Evolutionary conservation across 2,113 vertebrate genomes (phyloP).

Genomic region (Australoheros scitulus): DNA sequence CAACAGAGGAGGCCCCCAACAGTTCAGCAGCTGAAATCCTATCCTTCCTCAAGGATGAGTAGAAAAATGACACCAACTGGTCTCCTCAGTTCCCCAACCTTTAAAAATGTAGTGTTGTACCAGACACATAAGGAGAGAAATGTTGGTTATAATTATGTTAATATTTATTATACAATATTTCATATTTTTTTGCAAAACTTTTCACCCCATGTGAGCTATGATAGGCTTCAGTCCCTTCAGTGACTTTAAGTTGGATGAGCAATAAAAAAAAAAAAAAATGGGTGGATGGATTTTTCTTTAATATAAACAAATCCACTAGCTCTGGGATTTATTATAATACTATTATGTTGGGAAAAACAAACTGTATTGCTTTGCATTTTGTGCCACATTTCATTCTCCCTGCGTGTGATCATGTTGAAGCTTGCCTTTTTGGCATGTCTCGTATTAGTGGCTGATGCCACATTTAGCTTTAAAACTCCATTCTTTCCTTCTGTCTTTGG

Average conservation of each 20-base stretch:
- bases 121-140: no score
- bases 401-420: neutral
- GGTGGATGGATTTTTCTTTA: neutral
- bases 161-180: neutral
- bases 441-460: neutral
- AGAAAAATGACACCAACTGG: no score
- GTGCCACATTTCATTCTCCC: neutral
- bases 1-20: no score
- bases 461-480: neutral
- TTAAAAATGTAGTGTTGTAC: no score
- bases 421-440: neutral
- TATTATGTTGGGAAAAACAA: neutral
- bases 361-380: neutral
- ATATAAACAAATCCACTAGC: neutral
- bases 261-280: neutral
- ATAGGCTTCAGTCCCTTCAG: no score
- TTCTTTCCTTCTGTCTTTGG: no score
- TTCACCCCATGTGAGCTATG: no score
- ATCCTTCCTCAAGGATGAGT: neutral
- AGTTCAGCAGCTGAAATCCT: no score
- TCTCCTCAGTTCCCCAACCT: no score
- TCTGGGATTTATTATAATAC: neutral
- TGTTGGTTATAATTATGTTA: neutral
- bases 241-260: neutral
- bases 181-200: no score